phyloP scores from a whole-genome alignment of 2,797 vertebrate genomes.

The Sebastes nivosus region DNA sequence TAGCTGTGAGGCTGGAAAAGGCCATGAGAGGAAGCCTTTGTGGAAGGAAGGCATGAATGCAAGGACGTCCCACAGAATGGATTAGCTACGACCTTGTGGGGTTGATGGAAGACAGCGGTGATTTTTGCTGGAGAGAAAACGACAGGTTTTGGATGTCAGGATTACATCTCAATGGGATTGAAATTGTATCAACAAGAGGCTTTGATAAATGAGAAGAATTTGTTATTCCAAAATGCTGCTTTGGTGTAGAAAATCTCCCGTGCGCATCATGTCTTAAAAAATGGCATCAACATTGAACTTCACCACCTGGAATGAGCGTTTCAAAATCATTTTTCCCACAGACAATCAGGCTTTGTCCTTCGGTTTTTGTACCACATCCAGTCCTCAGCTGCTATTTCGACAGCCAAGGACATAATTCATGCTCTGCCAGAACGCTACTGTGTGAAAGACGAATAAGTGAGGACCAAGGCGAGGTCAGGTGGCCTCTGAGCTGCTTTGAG shows the following conservation, averaged over 20 bases:
- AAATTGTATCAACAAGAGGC: not conserved
- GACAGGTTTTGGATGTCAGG: not conserved
- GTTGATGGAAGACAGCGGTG: not conserved
- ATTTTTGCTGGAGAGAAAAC: not conserved
- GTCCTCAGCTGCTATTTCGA: constrained; percentile 30
- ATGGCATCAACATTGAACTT: constrained; percentile 4
- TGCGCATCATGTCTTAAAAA: not conserved
- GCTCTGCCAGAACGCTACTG: not conserved
- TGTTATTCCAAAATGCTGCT: not conserved
- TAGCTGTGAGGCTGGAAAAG: not conserved
- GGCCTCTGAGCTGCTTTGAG: not conserved
- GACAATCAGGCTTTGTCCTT: constrained; percentile 31
- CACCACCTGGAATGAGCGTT: not conserved
- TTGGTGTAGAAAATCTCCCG: not conserved
- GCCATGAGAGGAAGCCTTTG: constrained; percentile 1
- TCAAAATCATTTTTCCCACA: not conserved
- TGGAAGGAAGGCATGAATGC: not conserved
- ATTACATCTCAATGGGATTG: not conserved
- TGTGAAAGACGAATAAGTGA: constrained; percentile 15
- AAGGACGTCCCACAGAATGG: constrained; percentile 11
- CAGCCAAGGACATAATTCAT: constrained; percentile 38
- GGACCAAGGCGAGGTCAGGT: not conserved
- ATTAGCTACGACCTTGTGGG: constrained; percentile 31
- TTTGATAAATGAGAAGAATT: not conserved
- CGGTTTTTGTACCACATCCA: constrained; percentile 30